Base-by-base conservation (phyloP, 2,888 invertebrate genomes). In the Xanthia icteritia region DNA sequence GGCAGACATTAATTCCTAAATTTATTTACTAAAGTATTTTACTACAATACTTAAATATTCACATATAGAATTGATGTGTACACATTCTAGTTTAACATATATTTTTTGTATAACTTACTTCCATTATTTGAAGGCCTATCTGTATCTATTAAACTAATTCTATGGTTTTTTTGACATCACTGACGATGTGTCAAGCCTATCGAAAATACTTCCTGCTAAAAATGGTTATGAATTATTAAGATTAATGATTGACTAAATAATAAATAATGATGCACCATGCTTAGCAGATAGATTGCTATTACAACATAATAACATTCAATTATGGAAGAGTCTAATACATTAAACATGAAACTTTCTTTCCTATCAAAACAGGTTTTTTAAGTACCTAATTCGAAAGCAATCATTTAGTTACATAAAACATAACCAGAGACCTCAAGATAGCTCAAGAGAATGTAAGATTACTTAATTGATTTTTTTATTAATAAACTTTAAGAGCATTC, bases 301-400 rank as follows among this genome's bases (percentile, higher is more conserved):
- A 58, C 56, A 64, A 65, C 45, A 77, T 31, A 56, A 58, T 56
- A 54, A 48, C 15, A 77, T 36, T 27, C 45, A 75, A 76, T 51
- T 70, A 77, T 69, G 11, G 39, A 48, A 75, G 69, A 67, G 2
- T 39, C 23, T n/a, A 73, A 73, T 56, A 63, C 8, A 36, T 73
- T 61, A 81, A 17, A 42, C 48, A 72, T 72, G 66, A 20, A 56
- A 85, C 82, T 81, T 85, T 83, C 76, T 69, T 73, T 76, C 0
- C 63, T 60, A 70, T 63, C 0, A 1, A 67, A 73, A 85, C 67
- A 56, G 23, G 84, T 75, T 74, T 69, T 73, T 61, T 48, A 31
- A 42, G 42, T 56, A 36, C 13, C 17, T 36, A 71, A 72, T 63
- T 54, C 13, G 39, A 75, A 84, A 84, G 85, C 20, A 65, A 65